phyloP scores from a whole-genome alignment of 2,888 invertebrate species.

The Deroplatys truncata region DNA sequence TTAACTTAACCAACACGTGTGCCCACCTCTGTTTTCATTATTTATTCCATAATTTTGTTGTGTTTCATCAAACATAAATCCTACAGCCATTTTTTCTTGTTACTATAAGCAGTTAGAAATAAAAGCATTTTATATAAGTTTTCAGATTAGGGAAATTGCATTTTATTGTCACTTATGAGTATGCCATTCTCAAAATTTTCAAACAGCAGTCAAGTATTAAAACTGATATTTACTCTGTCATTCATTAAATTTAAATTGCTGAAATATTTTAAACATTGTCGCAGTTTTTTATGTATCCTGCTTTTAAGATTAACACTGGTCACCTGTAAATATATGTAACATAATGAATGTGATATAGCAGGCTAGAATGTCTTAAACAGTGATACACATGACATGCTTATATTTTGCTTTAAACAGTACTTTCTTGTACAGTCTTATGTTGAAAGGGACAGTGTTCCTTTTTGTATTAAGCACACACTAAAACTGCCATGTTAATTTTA shows the following conservation, averaged over 20 bases:
- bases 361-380: background rate
- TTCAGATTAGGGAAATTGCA: background rate
- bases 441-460: background rate
- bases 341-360: background rate
- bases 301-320: background rate
- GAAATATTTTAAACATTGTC: background rate
- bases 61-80: background rate
- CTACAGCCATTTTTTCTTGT: background rate
- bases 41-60: background rate
- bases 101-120: background rate
- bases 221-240: background rate
- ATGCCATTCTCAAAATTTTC: background rate
- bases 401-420: background rate
- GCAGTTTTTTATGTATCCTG: background rate
- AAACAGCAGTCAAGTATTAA: background rate
- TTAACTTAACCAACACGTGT: background rate
- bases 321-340: background rate
- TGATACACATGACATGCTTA: background rate
- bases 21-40: background rate
- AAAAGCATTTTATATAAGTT: background rate
- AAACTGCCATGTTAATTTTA: background rate
- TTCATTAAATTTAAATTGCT: background rate
- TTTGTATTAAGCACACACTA: background rate
- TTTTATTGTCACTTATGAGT: background rate
- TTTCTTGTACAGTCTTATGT: background rate